Evolutionary conservation across 2,888 invertebrate species (phyloP).

Genomic region (Tetropium fuscum): DNA sequence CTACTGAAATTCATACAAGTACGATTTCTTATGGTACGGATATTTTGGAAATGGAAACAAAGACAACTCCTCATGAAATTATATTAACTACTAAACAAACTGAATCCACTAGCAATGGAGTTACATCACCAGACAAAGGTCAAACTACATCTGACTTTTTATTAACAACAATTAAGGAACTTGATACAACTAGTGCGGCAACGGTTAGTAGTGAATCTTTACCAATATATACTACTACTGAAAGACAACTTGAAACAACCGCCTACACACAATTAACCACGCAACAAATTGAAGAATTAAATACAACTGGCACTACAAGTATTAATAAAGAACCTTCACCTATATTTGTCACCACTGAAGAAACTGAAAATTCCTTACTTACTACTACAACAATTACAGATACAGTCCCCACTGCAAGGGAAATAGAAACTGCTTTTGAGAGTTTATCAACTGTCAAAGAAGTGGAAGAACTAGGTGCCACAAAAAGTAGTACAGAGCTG

Average conservation of each 20-base stretch:
- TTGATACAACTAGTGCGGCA: constrained; percentile 7
- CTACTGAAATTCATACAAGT: no score
- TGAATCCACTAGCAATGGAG: no score
- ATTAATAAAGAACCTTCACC: neutral
- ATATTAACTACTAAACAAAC: constrained; percentile 2
- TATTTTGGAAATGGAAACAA: neutral
- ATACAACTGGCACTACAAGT: neutral
- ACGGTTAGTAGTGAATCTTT: constrained; percentile 1
- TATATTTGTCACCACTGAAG: neutral
- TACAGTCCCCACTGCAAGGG: no score
- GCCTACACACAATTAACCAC: neutral
- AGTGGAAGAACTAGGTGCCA: no score
- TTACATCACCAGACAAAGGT: neutral
- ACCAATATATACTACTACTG: neutral
- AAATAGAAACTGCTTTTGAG: no score
- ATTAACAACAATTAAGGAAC: constrained; percentile 9
- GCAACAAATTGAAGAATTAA: constrained; percentile 7
- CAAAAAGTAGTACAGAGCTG: no score
- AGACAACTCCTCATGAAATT: neutral
- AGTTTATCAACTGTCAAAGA: no score
- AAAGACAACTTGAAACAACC: constrained; percentile 18
- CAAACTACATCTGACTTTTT: constrained; percentile 19
- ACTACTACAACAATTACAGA: no score
- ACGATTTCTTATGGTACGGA: no score
- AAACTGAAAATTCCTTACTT: no score